Conservation (phyloP, 2,113 vertebrate genomes). For the Typhlomys cinereus region DNA sequence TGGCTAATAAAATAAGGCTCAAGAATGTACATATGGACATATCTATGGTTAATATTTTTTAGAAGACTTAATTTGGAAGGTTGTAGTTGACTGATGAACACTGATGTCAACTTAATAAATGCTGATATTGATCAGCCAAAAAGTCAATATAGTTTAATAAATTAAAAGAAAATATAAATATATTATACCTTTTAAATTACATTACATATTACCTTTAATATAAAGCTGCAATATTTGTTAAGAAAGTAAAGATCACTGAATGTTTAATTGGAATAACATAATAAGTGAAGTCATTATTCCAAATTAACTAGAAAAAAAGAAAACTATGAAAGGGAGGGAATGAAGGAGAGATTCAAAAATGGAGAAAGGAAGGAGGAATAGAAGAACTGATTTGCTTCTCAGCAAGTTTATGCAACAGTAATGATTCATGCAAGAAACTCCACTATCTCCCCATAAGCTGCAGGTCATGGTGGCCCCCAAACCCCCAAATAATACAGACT, state of each 20-base stretch:
- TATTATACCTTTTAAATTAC: slow-evolving; percentile 63
- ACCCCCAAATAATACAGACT: too few species aligned
- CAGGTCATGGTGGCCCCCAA: too few species aligned
- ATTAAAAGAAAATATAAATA: slow-evolving; percentile 74
- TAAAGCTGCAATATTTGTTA: slow-evolving; percentile 54
- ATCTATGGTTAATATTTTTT: slow-evolving; percentile 65
- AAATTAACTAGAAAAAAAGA: neutral
- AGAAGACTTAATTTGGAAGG: slow-evolving; percentile 67
- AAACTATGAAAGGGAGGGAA: neutral
- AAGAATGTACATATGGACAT: slow-evolving; percentile 21
- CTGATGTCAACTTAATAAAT: slow-evolving; percentile 70
- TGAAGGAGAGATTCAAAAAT: fast-evolving
- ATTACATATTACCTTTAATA: slow-evolving; percentile 64
- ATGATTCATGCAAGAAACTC: neutral
- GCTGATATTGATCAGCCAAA: slow-evolving; percentile 60
- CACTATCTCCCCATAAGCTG: neutral
- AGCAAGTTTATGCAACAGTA: neutral
- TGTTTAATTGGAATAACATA: slow-evolving; percentile 73
- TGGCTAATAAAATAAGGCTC: slow-evolving; percentile 60
- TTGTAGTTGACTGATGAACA: slow-evolving; percentile 63
- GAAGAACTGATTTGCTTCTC: neutral
- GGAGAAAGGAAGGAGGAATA: neutral
- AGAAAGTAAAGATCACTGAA: slow-evolving; percentile 53
- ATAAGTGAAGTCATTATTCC: slow-evolving; percentile 18
- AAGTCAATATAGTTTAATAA: slow-evolving; percentile 70